Base-by-base conservation (phyloP, 2,113 vertebrate genomes). In the Zapus hudsonius region DNA sequence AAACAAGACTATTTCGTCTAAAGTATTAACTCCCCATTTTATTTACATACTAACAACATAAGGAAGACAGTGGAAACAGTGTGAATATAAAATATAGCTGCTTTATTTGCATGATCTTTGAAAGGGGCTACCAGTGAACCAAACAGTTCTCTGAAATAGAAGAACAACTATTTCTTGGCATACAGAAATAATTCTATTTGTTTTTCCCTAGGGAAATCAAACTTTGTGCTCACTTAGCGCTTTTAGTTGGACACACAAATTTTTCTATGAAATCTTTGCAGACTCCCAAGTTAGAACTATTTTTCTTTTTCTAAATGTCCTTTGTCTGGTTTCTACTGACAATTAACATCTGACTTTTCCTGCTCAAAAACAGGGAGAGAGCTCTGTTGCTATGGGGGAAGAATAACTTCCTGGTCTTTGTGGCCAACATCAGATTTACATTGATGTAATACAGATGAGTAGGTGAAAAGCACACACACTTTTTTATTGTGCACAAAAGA, bases 341-440 rank as follows among this genome's bases (percentile, higher is more conserved):
- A 92, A 85, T 59, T 64, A 63, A 42, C 19, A 78, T 7, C 17
- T 1, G 13, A 31, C 10, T 36, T 87, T 86, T 47, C 3, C 27
- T 42, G 36, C 5, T 79, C 5, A 33, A 23, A 44, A 31, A 20
- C 12, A 67, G 25, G 36, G 17, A 64, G 29, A 82, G 23, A 78
- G 3, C 0, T 4, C 29, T 74, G 6, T 22, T 83, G 23, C 44
- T 55, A 9, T 2, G 73, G 57, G 11, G 0, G 0, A 63, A 40
- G 15, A 55, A 55, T 33, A n/a, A 22, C 10, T 55, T 73, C 10
- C 16, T 80, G 61, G 42, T 33, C 40, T 31, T 44, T 38, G 5
- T 33, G 64, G 5, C 20, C 7, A 52, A 42, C 15, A 4, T 55
- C 23, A 52, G 20, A 40, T 40, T 63, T 38, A 87, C 44, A 73